A percentile compares a stretch with the other conserved stretches of the same genome.
Conservation (phyloP, 2,113 vertebrate species). For the Brienomyrus longianalis region DNA sequence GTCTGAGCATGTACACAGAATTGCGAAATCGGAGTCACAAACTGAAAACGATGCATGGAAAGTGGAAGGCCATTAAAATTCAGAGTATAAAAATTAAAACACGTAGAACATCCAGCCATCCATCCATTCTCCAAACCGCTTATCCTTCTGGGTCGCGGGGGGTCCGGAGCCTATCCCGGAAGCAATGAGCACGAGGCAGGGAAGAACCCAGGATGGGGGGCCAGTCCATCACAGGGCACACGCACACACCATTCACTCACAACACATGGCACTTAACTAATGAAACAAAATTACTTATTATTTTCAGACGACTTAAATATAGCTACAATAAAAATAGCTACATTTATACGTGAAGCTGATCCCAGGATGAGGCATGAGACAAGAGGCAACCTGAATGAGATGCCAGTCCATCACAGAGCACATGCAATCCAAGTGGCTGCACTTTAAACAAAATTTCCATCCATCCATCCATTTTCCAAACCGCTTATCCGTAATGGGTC, state of each 20-base stretch:
- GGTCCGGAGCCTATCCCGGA: too few relatives aligned
- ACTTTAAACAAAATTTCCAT: neutral
- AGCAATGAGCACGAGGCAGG: too few relatives aligned
- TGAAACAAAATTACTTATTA: neutral
- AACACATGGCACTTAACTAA: neutral
- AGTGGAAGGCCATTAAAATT: neutral
- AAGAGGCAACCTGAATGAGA: neutral
- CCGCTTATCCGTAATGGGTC: too few relatives aligned
- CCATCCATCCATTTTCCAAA: too few relatives aligned
- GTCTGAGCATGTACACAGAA: neutral
- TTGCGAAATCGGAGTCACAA: neutral
- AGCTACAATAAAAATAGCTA: neutral
- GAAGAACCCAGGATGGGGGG: too few relatives aligned
- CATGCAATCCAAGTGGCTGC: neutral
- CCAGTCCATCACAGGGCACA: too few relatives aligned
- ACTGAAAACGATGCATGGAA: neutral
- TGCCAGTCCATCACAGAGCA: too few relatives aligned
- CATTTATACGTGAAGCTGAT: neutral
- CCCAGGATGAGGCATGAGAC: neutral
- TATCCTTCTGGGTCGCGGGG: too few relatives aligned
- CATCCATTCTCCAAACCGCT: too few relatives aligned
- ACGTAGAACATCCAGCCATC: neutral
- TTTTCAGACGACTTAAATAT: neutral
- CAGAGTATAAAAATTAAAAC: neutral
- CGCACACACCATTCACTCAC: too few relatives aligned